Base-by-base conservation (phyloP, 2,113 vertebrate species). In the Rhinopomastus cyanomelas region DNA sequence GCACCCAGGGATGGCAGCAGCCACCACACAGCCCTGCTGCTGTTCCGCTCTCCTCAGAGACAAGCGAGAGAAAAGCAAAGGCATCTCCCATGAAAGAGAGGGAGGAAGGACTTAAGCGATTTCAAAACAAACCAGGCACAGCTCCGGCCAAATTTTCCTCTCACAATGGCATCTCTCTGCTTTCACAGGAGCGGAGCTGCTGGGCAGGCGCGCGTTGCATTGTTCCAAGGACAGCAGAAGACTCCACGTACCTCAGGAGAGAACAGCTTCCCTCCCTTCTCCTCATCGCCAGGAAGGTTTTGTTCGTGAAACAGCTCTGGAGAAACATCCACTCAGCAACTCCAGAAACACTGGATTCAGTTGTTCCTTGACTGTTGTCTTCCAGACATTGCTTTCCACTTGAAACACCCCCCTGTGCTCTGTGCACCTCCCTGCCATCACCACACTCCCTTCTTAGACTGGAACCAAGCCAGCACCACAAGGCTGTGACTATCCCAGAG, bases 131-230 rank as follows among this genome's bases (percentile, higher is more conserved):
- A 67, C 90, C 56, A 81, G 77, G 32, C 64, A 92, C 88, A 82
- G 92, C 78, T 92, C 92, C 95, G 79, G 90, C 94, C 94, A 95
- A 88, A 79, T 77, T 90, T 88, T 53, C 52, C 71, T 79, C 23
- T 93, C 67, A 95, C 92, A 95, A 95, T 92, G 78, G 71, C 88
- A 92, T 90, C 92, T 95, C 56, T 95, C 88, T 89, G 93, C 87
- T 93, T 76, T 89, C 86, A 78, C 84, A 89, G 90, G 64, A 77
- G n/a, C n/a, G n/a, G n/a, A 95, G 88, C 44, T 32, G 26, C 74
- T 88, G 78, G 60, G 25, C 81, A 77, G n/a, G n/a, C n/a, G n/a
- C n/a, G n/a, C n/a, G n/a, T 17, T 90, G 74, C 66, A 67, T 87
- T 95, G 86, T 90, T 92, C 60, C 17, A 15, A 60, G 74, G 29